Percentiles rank a stretch among this genome's conserved stretches.
Conservation (phyloP, 1,140 invertebrate genomes). For the Charaxes varanes region DNA sequence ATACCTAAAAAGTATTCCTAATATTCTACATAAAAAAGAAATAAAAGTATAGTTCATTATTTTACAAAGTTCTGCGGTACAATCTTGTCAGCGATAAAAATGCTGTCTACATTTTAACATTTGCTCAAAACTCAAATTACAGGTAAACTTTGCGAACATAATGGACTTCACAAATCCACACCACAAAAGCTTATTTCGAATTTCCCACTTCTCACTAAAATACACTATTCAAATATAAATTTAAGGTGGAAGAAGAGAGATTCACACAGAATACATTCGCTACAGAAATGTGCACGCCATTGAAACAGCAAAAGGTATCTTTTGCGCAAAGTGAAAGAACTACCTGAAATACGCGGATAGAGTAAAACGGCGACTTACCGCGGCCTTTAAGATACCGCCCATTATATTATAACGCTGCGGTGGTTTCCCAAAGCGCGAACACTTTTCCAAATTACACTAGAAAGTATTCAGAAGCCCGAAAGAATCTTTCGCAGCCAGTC, state of each 20-base stretch:
- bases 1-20: too few species aligned
- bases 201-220: too few species aligned
- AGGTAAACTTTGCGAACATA: too few species aligned
- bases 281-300: slow-evolving; percentile 15
- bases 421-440: slow-evolving; percentile 34
- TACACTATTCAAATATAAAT: slow-evolving; percentile 5
- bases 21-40: too few species aligned
- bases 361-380: slow-evolving; percentile 17
- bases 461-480: slow-evolving; percentile 30
- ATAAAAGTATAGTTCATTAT: too few species aligned
- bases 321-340: slow-evolving; percentile 22
- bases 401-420: slow-evolving; percentile 62
- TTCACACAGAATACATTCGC: slow-evolving; percentile 14
- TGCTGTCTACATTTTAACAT: too few species aligned
- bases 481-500: slow-evolving; percentile 49
- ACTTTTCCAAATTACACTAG: slow-evolving; percentile 34
- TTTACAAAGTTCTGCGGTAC: too few species aligned
- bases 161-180: too few species aligned
- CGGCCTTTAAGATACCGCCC: slow-evolving; percentile 30
- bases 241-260: slow-evolving; percentile 3
- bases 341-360: slow-evolving; percentile 20
- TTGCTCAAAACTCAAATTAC: too few species aligned
- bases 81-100: too few species aligned
- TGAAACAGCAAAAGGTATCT: slow-evolving; percentile 23
- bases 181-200: too few species aligned